Evolutionary conservation across 2,797 vertebrate genomes (phyloP).

Genomic region (Antennarius maculatus): DNA sequence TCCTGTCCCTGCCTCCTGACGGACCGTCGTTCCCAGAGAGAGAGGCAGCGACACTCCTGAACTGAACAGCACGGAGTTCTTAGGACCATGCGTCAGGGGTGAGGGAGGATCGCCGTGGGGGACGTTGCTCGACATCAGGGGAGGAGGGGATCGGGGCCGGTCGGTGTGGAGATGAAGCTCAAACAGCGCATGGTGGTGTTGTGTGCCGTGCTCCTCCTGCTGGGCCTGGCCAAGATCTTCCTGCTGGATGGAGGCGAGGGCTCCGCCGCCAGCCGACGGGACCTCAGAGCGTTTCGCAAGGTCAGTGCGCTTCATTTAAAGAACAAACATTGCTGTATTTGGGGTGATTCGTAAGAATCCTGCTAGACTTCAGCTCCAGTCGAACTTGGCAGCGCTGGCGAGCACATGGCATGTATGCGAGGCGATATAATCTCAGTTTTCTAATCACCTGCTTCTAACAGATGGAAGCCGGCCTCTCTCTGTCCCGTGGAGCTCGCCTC

Average conservation of each 20-base stretch:
- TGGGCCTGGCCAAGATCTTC: constrained; percentile 98
- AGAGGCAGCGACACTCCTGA: neutral
- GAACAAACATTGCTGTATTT: no score
- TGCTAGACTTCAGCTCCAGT: neutral
- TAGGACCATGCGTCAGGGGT: constrained; percentile 75
- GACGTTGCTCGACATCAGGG: constrained; percentile 41
- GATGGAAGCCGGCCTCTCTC: constrained; percentile 89
- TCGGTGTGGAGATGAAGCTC: constrained; percentile 90
- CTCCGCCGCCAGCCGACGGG: constrained; percentile 90
- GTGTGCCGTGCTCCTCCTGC: constrained; percentile 93
- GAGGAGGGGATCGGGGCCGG: constrained; percentile 47
- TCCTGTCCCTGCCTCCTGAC: constrained; percentile 1
- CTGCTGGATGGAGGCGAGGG: constrained; percentile 95
- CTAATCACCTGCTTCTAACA: constrained; percentile 39
- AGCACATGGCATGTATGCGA: neutral
- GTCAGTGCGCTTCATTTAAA: constrained; percentile 36
- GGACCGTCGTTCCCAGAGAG: constrained; percentile 1
- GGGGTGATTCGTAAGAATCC: no score
- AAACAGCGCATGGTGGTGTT: constrained; percentile 97
- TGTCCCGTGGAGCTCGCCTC: constrained; percentile 89
- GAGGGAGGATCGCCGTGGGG: constrained; percentile 52
- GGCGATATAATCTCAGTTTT: neutral
- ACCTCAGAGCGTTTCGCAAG: constrained; percentile 92
- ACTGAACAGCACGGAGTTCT: constrained; percentile 2
- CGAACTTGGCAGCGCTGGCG: no score